Percentiles rank a stretch among this genome's conserved stretches.
Evolutionary conservation across 2,888 invertebrate genomes (phyloP).

Genomic region (Spisula subtruncata): DNA sequence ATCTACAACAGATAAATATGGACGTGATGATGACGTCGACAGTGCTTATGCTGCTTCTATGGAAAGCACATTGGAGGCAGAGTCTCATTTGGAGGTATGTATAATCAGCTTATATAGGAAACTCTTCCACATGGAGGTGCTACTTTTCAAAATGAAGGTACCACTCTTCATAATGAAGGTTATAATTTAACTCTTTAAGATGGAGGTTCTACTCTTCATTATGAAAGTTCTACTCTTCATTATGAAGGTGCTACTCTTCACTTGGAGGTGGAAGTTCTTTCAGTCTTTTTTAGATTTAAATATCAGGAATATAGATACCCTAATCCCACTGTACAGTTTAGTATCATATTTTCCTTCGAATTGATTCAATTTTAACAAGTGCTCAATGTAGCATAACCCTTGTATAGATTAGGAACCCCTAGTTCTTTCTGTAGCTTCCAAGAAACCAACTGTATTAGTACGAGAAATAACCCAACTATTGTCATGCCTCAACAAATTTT

Average conservation of each 20-base stretch:
- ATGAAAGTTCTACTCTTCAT: not conserved
- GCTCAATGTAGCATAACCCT: not conserved
- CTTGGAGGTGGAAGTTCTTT: constrained; percentile 5
- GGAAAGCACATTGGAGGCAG: constrained; percentile 77
- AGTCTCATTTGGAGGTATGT: constrained; percentile 76
- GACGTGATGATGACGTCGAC: constrained; percentile 78
- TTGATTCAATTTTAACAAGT: constrained; percentile 1
- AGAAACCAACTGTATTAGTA: not conserved
- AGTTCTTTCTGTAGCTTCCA: not conserved
- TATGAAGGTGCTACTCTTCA: constrained; percentile 1
- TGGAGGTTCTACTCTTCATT: no score
- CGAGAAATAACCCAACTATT: not conserved
- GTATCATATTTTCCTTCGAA: not conserved
- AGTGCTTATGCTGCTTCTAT: constrained; percentile 82
- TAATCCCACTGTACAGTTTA: constrained; percentile 11
- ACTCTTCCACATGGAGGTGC: not conserved
- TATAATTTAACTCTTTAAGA: no score
- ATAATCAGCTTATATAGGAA: not conserved
- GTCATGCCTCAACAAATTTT: not conserved
- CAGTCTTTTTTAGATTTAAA: constrained; percentile 14
- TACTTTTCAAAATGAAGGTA: no score
- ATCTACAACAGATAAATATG: constrained; percentile 72
- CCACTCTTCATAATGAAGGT: no score
- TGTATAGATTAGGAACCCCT: not conserved
- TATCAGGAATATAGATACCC: not conserved